Percentiles rank a stretch among this genome's conserved stretches.
phyloP scores from a whole-genome alignment of 2,888 invertebrate genomes.

The Tribolium freemani region DNA sequence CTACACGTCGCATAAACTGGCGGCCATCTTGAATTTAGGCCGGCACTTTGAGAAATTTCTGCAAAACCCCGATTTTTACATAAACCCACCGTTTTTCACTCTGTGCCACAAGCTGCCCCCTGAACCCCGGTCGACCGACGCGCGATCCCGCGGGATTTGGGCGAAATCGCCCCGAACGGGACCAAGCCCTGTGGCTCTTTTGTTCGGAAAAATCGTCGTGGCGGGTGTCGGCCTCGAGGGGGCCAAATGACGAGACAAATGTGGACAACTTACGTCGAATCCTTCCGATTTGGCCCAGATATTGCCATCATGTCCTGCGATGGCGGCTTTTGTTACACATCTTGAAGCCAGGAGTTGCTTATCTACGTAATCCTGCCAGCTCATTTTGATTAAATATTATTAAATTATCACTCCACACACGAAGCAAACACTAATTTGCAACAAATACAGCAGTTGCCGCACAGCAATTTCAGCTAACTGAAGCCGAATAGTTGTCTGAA shows the following conservation, averaged over 20 bases:
- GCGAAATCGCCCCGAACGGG: background rate
- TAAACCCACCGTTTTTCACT: background rate
- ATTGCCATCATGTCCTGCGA: slow-evolving; percentile 95
- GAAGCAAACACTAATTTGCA: slow-evolving; percentile 60
- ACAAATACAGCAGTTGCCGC: slow-evolving; percentile 59
- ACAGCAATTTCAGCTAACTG: slow-evolving; percentile 59
- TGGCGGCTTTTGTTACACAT: slow-evolving; percentile 95
- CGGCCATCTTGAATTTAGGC: slow-evolving; percentile 65
- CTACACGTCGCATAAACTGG: slow-evolving; percentile 62
- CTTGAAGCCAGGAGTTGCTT: slow-evolving; percentile 96
- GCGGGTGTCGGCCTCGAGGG: background rate
- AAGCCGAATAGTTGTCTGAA: slow-evolving; percentile 58
- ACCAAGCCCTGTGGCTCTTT: slow-evolving; percentile 24
- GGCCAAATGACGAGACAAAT: background rate
- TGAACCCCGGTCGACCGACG: background rate
- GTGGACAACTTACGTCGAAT: slow-evolving; percentile 86
- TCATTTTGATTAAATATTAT: slow-evolving; percentile 76
- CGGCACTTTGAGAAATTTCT: slow-evolving; percentile 49
- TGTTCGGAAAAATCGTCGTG: background rate
- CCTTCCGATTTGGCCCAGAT: slow-evolving; percentile 95
- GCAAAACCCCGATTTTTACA: slow-evolving; percentile 15
- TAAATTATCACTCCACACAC: slow-evolving; percentile 63
- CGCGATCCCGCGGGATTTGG: background rate
- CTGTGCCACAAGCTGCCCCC: background rate
- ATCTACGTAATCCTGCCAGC: slow-evolving; percentile 99